Conservation (phyloP, 2,888 invertebrate genomes). For the Coleophora flavipennella region DNA sequence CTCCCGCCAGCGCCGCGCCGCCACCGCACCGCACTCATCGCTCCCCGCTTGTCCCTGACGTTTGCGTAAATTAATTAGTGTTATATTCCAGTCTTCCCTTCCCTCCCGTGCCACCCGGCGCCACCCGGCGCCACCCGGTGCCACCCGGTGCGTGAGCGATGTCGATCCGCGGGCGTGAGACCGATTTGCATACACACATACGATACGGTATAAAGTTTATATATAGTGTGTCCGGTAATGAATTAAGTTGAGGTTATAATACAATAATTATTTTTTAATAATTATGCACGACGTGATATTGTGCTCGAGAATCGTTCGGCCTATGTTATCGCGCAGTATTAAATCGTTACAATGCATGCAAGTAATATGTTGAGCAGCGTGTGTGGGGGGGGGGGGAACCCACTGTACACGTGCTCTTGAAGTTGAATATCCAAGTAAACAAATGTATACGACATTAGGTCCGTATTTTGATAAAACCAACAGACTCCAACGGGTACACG, state of each 20-base stretch:
- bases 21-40: background rate
- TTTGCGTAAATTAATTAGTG: constrained; percentile 6
- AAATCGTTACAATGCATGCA: too few relatives aligned
- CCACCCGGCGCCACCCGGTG: constrained; percentile 9
- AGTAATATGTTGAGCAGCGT: too few relatives aligned
- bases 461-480: too few relatives aligned
- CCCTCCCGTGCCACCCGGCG: constrained; percentile 6
- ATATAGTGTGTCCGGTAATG: constrained; percentile 11
- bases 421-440: too few relatives aligned
- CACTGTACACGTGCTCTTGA: too few relatives aligned
- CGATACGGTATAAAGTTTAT: constrained; percentile 9
- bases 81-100: constrained; percentile 6
- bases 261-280: constrained; percentile 13
- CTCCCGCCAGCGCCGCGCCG: background rate
- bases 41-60: background rate
- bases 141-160: constrained; percentile 9
- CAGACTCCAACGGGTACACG: too few relatives aligned
- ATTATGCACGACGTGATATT: constrained; percentile 6
- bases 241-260: too few relatives aligned
- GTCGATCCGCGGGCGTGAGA: constrained; percentile 12
- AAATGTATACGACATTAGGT: too few relatives aligned
- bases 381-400: too few relatives aligned
- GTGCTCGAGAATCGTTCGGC: constrained; percentile 17
- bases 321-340: constrained; percentile 15
- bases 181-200: constrained; percentile 14